phyloP scores from a whole-genome alignment of 2,888 invertebrate genomes.

The Cantharis lateralis region DNA sequence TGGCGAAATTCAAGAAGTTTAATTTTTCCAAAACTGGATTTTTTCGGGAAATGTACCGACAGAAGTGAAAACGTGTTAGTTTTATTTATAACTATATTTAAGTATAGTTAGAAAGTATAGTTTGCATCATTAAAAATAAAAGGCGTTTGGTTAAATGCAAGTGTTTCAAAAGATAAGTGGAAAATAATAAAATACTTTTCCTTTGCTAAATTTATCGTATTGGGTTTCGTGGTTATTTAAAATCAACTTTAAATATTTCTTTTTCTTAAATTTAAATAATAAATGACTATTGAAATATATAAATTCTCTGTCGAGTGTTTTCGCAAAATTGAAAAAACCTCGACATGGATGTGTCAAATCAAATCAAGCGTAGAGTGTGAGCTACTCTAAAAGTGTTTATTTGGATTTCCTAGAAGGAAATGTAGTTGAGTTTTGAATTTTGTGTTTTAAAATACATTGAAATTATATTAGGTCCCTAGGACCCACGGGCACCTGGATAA shows the following conservation, averaged over 20 bases:
- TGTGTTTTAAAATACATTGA: neutral
- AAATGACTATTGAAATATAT: neutral
- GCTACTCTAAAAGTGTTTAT: neutral
- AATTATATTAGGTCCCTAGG: neutral
- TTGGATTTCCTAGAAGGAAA: neutral
- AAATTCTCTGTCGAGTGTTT: neutral
- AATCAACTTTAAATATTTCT: neutral
- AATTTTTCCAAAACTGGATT: too few relatives aligned
- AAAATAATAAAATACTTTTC: neutral
- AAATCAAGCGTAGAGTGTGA: neutral
- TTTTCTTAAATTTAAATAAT: neutral
- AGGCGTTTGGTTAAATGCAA: neutral
- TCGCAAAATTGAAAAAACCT: neutral
- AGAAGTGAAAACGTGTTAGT: neutral
- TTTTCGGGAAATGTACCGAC: too few relatives aligned
- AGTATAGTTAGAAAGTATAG: neutral
- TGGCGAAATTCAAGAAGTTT: neutral
- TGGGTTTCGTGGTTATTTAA: neutral
- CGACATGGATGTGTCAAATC: neutral
- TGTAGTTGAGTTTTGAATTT: neutral
- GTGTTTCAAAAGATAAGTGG: neutral
- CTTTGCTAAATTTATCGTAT: neutral
- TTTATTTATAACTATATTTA: too few relatives aligned
- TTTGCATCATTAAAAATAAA: neutral
- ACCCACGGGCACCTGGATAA: neutral